Conservation (phyloP, 2,113 vertebrate species). For the Heterotilapia buettikoferi region DNA sequence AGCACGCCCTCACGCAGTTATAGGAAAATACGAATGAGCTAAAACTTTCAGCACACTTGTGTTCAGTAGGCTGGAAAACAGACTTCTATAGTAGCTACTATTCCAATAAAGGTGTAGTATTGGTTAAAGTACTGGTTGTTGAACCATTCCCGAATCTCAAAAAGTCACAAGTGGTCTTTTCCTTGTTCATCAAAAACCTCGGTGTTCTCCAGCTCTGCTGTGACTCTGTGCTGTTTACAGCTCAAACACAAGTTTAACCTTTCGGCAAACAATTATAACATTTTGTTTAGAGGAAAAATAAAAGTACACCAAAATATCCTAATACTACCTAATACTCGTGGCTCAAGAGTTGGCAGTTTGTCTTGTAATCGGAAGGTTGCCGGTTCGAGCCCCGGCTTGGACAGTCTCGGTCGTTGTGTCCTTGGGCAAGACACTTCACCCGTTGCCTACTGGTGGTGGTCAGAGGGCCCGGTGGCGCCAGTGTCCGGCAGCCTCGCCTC, state of each 20-base stretch:
- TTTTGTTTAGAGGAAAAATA: not conserved
- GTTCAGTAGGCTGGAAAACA: not conserved
- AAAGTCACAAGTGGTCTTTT: not conserved
- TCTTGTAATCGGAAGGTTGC: not conserved
- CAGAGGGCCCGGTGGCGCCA: not conserved
- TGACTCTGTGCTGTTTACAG: rapidly evolving
- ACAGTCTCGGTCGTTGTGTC: not conserved
- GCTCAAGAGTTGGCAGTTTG: rapidly evolving
- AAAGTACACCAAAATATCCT: not conserved
- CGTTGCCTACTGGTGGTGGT: rapidly evolving
- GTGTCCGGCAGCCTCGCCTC: not conserved
- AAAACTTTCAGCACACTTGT: not conserved
- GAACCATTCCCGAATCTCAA: not conserved
- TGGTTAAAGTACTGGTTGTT: not conserved
- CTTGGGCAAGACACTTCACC: rapidly evolving
- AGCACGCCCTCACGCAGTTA: not conserved
- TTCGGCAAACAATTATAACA: not conserved
- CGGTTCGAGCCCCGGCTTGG: rapidly evolving
- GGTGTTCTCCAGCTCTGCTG: not conserved
- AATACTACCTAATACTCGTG: not conserved
- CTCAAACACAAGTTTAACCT: not conserved
- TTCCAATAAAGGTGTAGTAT: rapidly evolving
- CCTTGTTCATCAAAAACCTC: not conserved
- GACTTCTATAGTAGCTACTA: not conserved
- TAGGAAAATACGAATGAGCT: not conserved